phyloP scores from a whole-genome alignment of 2,888 invertebrate species.

The Autographa gamma region DNA sequence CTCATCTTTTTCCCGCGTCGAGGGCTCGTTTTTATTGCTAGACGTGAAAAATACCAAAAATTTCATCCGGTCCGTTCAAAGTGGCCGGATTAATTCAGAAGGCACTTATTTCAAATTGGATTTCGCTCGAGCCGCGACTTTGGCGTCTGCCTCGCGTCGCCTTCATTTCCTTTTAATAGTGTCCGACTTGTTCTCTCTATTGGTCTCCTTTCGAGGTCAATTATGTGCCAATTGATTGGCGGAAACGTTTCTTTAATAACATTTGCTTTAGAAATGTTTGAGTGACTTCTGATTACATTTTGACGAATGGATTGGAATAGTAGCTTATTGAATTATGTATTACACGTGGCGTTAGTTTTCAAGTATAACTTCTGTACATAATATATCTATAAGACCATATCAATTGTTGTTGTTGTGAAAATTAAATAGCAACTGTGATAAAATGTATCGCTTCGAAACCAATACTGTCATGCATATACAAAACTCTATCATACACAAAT shows the following conservation, averaged over 20 bases:
- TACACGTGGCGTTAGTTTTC: neutral
- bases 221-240: slow-evolving; percentile 63
- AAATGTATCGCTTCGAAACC: neutral
- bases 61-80: slow-evolving; percentile 86
- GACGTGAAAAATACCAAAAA: slow-evolving; percentile 89
- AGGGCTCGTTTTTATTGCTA: slow-evolving; percentile 86
- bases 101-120: slow-evolving; percentile 89
- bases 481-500: slow-evolving; percentile 11
- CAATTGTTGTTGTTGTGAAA: too few relatives aligned
- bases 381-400: too few relatives aligned
- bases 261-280: slow-evolving; percentile 26
- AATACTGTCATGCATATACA: slow-evolving; percentile 1
- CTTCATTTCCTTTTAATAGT: slow-evolving; percentile 83
- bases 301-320: neutral
- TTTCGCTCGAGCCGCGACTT: slow-evolving; percentile 79
- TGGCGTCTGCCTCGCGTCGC: slow-evolving; percentile 69
- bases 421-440: neutral
- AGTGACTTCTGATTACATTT: neutral
- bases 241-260: slow-evolving; percentile 44
- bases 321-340: neutral
- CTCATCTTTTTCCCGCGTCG: slow-evolving; percentile 85
- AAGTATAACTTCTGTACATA: too few relatives aligned
- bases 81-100: slow-evolving; percentile 88
- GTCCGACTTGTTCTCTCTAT: slow-evolving; percentile 74
- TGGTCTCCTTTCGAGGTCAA: slow-evolving; percentile 68